A percentile compares a stretch with the other conserved stretches of the same genome.
Conservation (phyloP, 2,888 invertebrate species). For the Bhutanitis thaidina region DNA sequence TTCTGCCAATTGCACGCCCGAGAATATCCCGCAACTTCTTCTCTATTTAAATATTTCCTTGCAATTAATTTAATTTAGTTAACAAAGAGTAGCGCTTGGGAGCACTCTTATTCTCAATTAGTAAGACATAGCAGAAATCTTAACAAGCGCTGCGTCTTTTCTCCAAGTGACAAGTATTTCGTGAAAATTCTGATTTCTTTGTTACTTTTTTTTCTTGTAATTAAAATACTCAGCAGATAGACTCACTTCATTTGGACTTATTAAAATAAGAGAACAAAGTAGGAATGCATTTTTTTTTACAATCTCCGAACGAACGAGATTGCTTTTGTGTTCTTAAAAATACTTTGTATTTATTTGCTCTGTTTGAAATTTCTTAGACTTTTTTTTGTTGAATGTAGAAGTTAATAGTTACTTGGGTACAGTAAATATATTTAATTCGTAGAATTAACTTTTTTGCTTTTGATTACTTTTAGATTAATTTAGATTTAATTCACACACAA, state of each 20-base stretch:
- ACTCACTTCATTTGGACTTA: constrained; percentile 24
- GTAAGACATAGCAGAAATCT: constrained; percentile 59
- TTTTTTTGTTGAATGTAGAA: constrained; percentile 12
- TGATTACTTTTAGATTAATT: no score
- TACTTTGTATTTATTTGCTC: constrained; percentile 16
- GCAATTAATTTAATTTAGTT: constrained; percentile 73
- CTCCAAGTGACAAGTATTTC: constrained; percentile 22
- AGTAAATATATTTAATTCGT: constrained; percentile 9
- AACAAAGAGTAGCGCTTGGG: constrained; percentile 56
- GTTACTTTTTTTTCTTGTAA: constrained; percentile 19
- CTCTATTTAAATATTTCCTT: constrained; percentile 70
- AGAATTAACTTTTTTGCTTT: no score
- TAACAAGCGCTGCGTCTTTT: constrained; percentile 31
- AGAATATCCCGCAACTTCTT: constrained; percentile 46
- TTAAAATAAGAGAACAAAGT: constrained; percentile 23
- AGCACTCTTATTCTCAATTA: constrained; percentile 56
- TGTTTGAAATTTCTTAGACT: constrained; percentile 14
- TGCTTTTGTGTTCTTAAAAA: constrained; percentile 20
- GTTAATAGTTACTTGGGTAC: constrained; percentile 12
- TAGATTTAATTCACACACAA: no score
- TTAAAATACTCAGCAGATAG: constrained; percentile 23
- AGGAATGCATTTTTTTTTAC: constrained; percentile 14
- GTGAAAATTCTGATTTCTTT: constrained; percentile 16
- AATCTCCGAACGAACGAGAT: constrained; percentile 11
- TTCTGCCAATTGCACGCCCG: constrained; percentile 55